Conservation (phyloP, 64 coral and sea anemone genomes). For the Trachythela sp. region DNA sequence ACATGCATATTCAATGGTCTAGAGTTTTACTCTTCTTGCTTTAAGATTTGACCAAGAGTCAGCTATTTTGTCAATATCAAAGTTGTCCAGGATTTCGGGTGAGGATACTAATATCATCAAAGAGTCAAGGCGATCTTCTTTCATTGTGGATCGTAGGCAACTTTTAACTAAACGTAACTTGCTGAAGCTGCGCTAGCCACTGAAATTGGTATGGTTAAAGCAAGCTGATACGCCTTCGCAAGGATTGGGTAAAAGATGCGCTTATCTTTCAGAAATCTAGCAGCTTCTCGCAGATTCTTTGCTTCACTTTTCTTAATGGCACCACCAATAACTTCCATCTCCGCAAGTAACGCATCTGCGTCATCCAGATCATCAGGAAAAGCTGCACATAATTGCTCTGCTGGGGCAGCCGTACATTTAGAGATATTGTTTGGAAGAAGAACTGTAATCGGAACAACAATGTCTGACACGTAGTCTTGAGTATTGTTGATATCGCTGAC, state of each 20-base stretch:
- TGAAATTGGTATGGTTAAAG: background rate
- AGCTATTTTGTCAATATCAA: background rate
- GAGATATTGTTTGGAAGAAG: no score
- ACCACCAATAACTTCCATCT: background rate
- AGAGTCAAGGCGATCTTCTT: background rate
- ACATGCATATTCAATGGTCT: no score
- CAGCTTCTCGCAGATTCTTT: background rate
- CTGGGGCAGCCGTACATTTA: no score
- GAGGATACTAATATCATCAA: background rate
- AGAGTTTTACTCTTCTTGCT: no score
- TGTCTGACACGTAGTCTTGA: background rate
- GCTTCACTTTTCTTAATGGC: background rate
- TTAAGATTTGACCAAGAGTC: background rate
- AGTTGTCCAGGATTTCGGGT: background rate
- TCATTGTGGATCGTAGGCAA: background rate
- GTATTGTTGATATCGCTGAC: background rate
- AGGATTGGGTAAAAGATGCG: background rate
- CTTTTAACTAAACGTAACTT: background rate
- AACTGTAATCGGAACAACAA: background rate
- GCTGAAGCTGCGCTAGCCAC: background rate
- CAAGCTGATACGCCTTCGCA: background rate
- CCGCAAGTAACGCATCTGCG: background rate
- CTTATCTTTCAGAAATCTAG: background rate
- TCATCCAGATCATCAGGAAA: background rate
- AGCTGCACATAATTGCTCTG: no score